Percentiles rank a stretch among this genome's conserved stretches.
Evolutionary conservation across 2,113 vertebrate species (phyloP).

Genomic region (Proteles cristata): DNA sequence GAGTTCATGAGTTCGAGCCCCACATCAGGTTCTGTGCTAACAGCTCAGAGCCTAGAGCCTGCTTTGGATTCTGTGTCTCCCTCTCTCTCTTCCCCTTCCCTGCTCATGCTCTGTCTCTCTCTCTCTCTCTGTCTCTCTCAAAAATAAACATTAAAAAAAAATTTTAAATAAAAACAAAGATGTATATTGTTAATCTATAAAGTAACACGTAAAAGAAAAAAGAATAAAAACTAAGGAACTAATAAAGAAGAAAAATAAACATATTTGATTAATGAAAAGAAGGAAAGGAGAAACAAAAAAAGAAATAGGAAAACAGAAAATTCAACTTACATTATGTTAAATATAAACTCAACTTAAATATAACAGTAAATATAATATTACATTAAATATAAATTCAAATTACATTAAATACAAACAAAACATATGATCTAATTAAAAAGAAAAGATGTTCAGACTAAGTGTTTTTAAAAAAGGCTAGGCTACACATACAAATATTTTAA

Average conservation of each 20-base stretch:
- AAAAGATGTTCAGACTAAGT: not conserved
- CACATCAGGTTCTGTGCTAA: too few species aligned
- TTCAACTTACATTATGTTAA: not conserved
- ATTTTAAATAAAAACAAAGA: not conserved
- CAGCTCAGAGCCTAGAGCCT: too few species aligned
- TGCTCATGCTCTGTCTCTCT: too few species aligned
- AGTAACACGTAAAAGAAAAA: not conserved
- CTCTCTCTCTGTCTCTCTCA: too few species aligned
- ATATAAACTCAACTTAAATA: too few species aligned
- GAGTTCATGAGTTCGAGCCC: too few species aligned
- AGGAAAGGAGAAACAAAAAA: not conserved
- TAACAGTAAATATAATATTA: too few species aligned
- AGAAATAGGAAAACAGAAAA: not conserved
- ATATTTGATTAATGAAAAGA: too few species aligned
- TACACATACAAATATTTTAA: not conserved
- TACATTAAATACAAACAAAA: not conserved
- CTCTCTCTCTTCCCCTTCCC: too few species aligned
- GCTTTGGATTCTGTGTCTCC: too few species aligned
- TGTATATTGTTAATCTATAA: not conserved
- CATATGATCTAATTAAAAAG: not conserved
- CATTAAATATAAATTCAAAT: not conserved
- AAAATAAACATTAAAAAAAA: too few species aligned
- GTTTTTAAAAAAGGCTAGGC: not conserved
- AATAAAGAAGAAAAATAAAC: not conserved
- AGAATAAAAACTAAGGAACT: not conserved